Evolutionary conservation across 2,113 vertebrate species (phyloP), one percentile per base, ranked within the genome.

Genomic region (Globicephala melas): DNA sequence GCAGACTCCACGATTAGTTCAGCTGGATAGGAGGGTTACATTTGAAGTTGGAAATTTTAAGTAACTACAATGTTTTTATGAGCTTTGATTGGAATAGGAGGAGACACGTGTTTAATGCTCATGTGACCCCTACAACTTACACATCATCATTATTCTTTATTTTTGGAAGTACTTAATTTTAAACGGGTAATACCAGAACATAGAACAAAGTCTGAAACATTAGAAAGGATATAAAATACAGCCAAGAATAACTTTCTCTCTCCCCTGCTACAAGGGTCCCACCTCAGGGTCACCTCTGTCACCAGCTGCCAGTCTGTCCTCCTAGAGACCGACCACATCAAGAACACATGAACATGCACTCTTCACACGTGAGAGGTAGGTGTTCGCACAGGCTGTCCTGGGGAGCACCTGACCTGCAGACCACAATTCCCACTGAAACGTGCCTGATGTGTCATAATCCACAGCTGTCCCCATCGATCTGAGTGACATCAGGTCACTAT

Each of bases 81-180:
- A 79, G 58, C n/a, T 71, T 33, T 26, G 13, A 31, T 1, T 3
- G 14, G 11, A 25, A 8, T 0, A 31, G 31, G 26, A 81, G 23
- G 11, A 2, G 36, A 1, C 50, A 18, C 1, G 0, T 44, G 18
- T 5, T 17, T 33, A 47, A 47, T 1, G 33, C 3, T 20, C 11
- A 0, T 3, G 2, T 12, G 44, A 31, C 6, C 36, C 73, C 53
- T 36, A 7, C 9, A 5, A 7, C 71, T 26, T 8, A 76, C 23
- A 31, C 1, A n/a, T 26, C n/a, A 13, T 5, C 3, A 17, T 41
- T 8, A 31, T 11, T 41, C 28, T 62, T 87, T 93, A 73, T 36
- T 92, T 89, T 62, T 41, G n/a, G 25, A 81, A 92, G 25, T 38
- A 63, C 47, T 84, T 67, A 71, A 53, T 21, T 62, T 76, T 92